These are phyloP conservation scores for Erebia aethiops DNA, from an alignment of 2,888 invertebrate genomes.

Conservation along the genomic window DNA sequence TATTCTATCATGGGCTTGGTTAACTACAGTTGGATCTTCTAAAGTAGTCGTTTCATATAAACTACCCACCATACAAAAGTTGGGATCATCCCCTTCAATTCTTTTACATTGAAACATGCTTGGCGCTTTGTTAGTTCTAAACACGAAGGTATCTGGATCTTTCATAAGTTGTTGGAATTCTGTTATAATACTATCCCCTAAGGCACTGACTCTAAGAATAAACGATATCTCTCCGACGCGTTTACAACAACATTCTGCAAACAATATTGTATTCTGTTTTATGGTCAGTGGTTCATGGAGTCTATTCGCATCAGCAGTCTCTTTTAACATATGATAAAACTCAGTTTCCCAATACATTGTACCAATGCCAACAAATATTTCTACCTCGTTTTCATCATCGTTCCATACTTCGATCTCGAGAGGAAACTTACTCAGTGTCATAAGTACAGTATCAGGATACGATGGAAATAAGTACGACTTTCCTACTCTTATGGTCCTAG, in stretches of 20 bases:
- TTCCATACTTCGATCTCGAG: constrained; percentile 77
- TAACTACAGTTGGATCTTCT: constrained; percentile 66
- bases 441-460: constrained; percentile 71
- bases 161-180: constrained; percentile 72
- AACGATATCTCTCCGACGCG: constrained; percentile 71
- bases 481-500: constrained; percentile 72
- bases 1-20: constrained; percentile 58
- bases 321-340: constrained; percentile 76
- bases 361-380: constrained; percentile 72
- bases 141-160: constrained; percentile 69
- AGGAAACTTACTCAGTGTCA: constrained; percentile 73
- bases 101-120: constrained; percentile 72
- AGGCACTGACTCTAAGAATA: constrained; percentile 75
- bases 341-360: constrained; percentile 73
- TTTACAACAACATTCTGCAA: constrained; percentile 64
- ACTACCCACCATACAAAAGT: constrained; percentile 73
- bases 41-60: constrained; percentile 72
- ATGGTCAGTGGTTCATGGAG: constrained; percentile 61
- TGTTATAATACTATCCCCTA: constrained; percentile 74
- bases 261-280: constrained; percentile 58
- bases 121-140: constrained; percentile 72
- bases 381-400: constrained; percentile 64
- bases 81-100: constrained; percentile 69
- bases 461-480: constrained; percentile 81
- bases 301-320: constrained; percentile 61